Evolutionary conservation across 1,140 invertebrate genomes (phyloP).

Genomic region (Pteromalus puparum): DNA sequence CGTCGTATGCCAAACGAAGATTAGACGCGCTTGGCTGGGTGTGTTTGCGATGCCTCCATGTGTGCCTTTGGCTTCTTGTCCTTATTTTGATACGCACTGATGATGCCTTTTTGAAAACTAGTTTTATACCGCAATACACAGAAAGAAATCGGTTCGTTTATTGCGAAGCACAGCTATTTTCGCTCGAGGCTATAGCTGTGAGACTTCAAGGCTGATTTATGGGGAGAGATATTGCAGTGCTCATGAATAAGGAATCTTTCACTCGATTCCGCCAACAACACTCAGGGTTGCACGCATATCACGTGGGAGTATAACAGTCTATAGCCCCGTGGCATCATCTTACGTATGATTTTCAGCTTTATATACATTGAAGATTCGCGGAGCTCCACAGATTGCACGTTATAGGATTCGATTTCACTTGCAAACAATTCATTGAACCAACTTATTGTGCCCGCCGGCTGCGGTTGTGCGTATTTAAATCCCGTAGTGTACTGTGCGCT

Average conservation of each 20-base stretch:
- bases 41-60: background rate
- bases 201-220: conserved; percentile 26
- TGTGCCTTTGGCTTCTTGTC: too few relatives aligned
- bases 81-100: background rate
- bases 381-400: conserved; percentile 28
- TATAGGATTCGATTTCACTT: conserved; percentile 48
- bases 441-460: conserved; percentile 38
- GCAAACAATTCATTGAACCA: conserved; percentile 45
- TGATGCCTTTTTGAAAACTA: background rate
- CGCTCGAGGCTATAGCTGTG: conserved; percentile 18
- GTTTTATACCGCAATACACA: background rate
- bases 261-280: background rate
- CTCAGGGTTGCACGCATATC: conserved; percentile 13
- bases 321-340: too few relatives aligned
- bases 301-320: background rate
- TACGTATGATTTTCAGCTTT: conserved; percentile 22
- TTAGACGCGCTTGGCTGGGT: background rate
- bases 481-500: background rate
- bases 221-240: background rate
- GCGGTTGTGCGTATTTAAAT: conserved; percentile 37
- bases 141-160: background rate
- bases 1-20: background rate
- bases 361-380: background rate
- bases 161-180: background rate
- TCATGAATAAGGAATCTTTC: conserved; percentile 39